phyloP scores from a whole-genome alignment of 2,888 invertebrate species.

The Lasioglossum oenotherae region DNA sequence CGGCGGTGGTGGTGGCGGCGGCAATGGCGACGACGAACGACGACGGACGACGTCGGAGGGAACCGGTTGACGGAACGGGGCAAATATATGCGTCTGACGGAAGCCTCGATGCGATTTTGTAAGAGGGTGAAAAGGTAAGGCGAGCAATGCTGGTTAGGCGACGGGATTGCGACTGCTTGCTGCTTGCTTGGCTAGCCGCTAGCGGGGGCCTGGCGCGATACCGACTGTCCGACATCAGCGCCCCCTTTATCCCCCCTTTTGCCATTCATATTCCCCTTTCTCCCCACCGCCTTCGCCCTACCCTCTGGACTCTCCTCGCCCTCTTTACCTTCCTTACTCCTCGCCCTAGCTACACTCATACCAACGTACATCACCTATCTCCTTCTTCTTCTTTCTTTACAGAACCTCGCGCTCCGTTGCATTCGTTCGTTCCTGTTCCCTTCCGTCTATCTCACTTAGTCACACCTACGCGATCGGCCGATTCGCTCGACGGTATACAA shows the following conservation, averaged over 20 bases:
- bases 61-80: constrained; percentile 70
- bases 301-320: constrained; percentile 71
- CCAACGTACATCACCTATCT: constrained; percentile 32
- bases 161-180: constrained; percentile 82
- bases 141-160: constrained; percentile 83
- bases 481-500: constrained; percentile 16
- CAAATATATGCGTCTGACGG: constrained; percentile 77
- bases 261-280: constrained; percentile 32
- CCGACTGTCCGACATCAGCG: constrained; percentile 86
- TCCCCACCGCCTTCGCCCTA: constrained; percentile 67
- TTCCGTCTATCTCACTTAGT: constrained; percentile 55
- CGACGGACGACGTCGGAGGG: constrained; percentile 59
- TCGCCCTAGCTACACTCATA: constrained; percentile 30
- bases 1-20: constrained; percentile 43
- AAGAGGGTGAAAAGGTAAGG: constrained; percentile 85
- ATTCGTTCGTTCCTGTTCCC: constrained; percentile 43
- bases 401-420: constrained; percentile 28
- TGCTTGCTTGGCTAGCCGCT: constrained; percentile 79
- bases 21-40: constrained; percentile 67
- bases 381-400: background rate
- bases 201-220: constrained; percentile 88
- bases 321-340: constrained; percentile 43
- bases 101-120: constrained; percentile 78
- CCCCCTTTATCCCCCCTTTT: constrained; percentile 84
- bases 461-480: constrained; percentile 53